Percentiles rank a stretch among this genome's conserved stretches.
Evolutionary conservation across 2,113 vertebrate species (phyloP).

Genomic region (Baryphthengus martii): DNA sequence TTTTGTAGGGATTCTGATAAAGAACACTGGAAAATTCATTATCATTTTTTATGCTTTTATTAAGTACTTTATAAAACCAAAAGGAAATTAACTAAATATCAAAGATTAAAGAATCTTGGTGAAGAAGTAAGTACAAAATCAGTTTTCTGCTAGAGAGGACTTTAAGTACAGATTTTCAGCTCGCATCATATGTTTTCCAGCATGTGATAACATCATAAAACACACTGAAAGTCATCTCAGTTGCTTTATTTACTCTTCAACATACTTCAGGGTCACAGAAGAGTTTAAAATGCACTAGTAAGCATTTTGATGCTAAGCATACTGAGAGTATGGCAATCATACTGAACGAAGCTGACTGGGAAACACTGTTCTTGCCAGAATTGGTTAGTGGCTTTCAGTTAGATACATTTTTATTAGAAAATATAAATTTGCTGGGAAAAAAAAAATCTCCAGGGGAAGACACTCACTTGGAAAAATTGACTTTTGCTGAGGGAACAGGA

Average conservation of each 20-base stretch:
- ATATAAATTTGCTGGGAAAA: background rate
- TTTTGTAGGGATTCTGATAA: background rate
- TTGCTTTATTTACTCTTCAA: slow-evolving; percentile 22
- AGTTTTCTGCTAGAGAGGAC: background rate
- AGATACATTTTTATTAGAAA: background rate
- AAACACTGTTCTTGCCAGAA: background rate
- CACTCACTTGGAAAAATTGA: background rate
- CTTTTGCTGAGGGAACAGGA: background rate
- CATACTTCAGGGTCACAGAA: background rate
- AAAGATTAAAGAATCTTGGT: background rate
- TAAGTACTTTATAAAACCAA: background rate
- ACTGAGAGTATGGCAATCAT: background rate
- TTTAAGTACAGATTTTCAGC: slow-evolving; percentile 17
- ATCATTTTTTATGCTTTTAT: background rate
- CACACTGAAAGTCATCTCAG: background rate
- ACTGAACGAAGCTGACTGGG: background rate
- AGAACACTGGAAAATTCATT: background rate
- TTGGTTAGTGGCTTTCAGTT: background rate
- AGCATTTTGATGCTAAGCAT: background rate
- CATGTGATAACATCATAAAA: background rate
- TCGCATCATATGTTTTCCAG: background rate
- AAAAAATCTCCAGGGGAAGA: background rate
- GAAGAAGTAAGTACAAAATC: background rate
- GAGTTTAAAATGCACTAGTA: background rate
- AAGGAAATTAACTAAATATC: background rate